Conservation (phyloP, 1,140 invertebrate genomes). For the Drosophila funebris region DNA sequence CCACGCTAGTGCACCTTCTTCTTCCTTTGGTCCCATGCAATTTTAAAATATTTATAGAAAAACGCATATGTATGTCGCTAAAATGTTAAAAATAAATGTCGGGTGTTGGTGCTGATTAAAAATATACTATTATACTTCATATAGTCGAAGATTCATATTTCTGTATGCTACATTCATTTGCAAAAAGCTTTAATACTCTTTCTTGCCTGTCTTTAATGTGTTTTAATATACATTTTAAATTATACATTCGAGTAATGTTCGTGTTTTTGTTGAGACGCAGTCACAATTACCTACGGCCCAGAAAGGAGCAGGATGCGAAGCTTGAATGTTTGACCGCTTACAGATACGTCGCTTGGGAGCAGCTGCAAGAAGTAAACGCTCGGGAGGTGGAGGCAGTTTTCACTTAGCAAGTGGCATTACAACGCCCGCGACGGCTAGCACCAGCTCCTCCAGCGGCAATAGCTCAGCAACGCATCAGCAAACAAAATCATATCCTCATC, state of each 20-base stretch:
- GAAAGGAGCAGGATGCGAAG: conserved; percentile 56
- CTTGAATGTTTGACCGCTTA: conserved; percentile 82
- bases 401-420: conserved; percentile 64
- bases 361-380: conserved; percentile 75
- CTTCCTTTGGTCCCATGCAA: too few relatives aligned
- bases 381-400: conserved; percentile 43
- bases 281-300: conserved; percentile 10
- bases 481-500: conserved; percentile 30
- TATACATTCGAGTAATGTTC: not conserved
- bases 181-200: too few relatives aligned
- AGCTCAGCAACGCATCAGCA: conserved; percentile 59
- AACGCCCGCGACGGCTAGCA: conserved; percentile 70
- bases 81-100: too few relatives aligned
- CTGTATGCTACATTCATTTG: too few relatives aligned
- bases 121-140: too few relatives aligned
- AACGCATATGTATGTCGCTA: too few relatives aligned
- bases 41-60: too few relatives aligned
- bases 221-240: not conserved
- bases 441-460: conserved; percentile 76
- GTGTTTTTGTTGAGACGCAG: conserved; percentile 1
- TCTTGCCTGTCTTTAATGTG: not conserved
- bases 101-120: too few relatives aligned
- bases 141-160: too few relatives aligned
- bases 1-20: too few relatives aligned
- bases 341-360: conserved; percentile 81